Evolutionary conservation across 23 tunicate genomes (phyloP).

Genomic region (Trididemnum nubilum): DNA sequence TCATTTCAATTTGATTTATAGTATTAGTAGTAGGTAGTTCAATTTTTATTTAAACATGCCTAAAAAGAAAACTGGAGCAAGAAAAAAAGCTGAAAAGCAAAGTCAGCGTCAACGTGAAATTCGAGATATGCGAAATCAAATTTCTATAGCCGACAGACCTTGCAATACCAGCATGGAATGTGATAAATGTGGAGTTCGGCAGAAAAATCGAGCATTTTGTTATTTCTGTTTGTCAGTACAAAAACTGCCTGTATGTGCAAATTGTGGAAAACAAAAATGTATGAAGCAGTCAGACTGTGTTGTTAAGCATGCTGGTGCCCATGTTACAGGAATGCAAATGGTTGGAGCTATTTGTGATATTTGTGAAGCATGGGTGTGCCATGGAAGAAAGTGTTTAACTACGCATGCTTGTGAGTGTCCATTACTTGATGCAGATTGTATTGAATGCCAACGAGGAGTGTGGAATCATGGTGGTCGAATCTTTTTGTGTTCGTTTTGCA

Average conservation of each 20-base stretch:
- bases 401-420: conserved; percentile 95
- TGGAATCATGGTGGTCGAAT: conserved; percentile 96
- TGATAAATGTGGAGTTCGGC: conserved; percentile 75
- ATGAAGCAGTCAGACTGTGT: conserved; percentile 89
- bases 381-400: conserved; percentile 79
- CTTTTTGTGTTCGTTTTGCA: conserved; percentile 89
- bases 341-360: conserved; percentile 97
- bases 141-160: conserved; percentile 57
- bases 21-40: background rate
- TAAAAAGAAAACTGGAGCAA: conserved; percentile 92
- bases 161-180: conserved; percentile 89
- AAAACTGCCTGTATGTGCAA: conserved; percentile 91
- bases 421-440: conserved; percentile 74
- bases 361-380: conserved; percentile 97
- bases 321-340: conserved; percentile 77
- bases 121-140: conserved; percentile 43
- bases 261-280: conserved; percentile 94
- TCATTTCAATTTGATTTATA: background rate
- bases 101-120: conserved; percentile 87
- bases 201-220: conserved; percentile 95
- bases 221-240: conserved; percentile 69
- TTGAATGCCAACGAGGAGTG: conserved; percentile 85
- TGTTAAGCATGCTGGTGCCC: conserved; percentile 62
- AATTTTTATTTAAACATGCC: conserved; percentile 89
- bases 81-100: conserved; percentile 98